Evolutionary conservation across 2,888 invertebrate species (phyloP), one percentile per base, ranked within the genome.

Genomic region (Empis stercorea): DNA sequence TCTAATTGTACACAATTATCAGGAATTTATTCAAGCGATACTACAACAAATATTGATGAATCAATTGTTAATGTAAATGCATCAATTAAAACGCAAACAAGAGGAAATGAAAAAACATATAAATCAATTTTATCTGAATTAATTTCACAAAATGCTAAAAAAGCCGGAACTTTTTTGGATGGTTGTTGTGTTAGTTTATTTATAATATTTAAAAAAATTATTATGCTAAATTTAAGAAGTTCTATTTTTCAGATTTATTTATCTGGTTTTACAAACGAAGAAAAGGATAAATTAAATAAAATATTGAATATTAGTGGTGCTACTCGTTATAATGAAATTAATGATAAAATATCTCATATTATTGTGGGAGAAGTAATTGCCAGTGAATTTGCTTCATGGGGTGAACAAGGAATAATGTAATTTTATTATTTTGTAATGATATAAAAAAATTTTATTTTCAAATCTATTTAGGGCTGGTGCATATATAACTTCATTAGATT

Each of bases 241-340:
- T n/a, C n/a, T 34, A 23, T 1, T 36, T 23, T 48, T 47, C 68
- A 82, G 80, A 73, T 87, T 38, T 84, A 78, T 58, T 59, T 86
- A 32, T 74, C 77, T 54, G 87, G 86, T 7, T 84, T 85, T 59
- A 66, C 68, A n/a, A 51, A 67, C 0, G 72, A 71, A 36, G 76
- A 79, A 49, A 68, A 76, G 13, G 85, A 86, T 52, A 84, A 82
- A 63, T 58, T 87, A 5, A 74, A 77, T 51, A 75, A 75, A 55
- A 76, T 87, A 43, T 68, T 87, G 16, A 86, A 84, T 61, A 75
- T 79, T 7, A 82, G 85, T 45, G 89, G 91, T n/a, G 93, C 87
- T 23, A 85, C 85, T 15, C 76, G 91, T 46, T 79, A 84, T 59
- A 84, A 84, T 61, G 76, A 79, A 45, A 74, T 89, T 37, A 80